Conservation (phyloP, 2,797 vertebrate genomes). For the Heliangelus exortis region DNA sequence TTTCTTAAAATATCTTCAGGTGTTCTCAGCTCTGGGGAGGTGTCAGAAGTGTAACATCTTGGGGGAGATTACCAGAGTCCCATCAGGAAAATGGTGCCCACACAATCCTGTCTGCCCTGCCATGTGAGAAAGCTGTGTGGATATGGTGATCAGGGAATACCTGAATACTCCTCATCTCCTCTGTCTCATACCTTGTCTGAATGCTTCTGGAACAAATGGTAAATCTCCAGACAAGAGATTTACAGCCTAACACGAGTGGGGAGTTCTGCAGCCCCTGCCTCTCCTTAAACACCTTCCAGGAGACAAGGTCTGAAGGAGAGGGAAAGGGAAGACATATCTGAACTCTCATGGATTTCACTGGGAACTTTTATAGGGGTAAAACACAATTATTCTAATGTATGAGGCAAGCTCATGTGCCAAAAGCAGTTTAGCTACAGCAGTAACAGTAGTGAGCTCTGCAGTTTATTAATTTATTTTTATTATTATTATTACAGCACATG, state of each 20-base stretch:
- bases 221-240: neutral
- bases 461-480: no score
- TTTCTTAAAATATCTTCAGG: neutral
- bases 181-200: neutral
- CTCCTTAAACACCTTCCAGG: no score
- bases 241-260: neutral
- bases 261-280: neutral
- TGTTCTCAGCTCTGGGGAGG: neutral
- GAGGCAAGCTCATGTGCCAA: no score
- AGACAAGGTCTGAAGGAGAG: no score
- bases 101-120: neutral
- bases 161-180: neutral
- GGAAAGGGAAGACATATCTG: no score
- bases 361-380: no score
- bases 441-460: no score
- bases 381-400: no score
- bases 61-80: neutral
- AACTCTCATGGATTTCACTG: no score
- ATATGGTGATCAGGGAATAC: neutral
- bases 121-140: neutral
- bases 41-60: neutral
- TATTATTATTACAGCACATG: no score
- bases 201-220: neutral
- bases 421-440: no score
- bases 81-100: neutral